These are phyloP conservation scores for Drosophila sordidapex DNA, from an alignment of 2,888 invertebrate genomes.

Conservation along the genomic window DNA sequence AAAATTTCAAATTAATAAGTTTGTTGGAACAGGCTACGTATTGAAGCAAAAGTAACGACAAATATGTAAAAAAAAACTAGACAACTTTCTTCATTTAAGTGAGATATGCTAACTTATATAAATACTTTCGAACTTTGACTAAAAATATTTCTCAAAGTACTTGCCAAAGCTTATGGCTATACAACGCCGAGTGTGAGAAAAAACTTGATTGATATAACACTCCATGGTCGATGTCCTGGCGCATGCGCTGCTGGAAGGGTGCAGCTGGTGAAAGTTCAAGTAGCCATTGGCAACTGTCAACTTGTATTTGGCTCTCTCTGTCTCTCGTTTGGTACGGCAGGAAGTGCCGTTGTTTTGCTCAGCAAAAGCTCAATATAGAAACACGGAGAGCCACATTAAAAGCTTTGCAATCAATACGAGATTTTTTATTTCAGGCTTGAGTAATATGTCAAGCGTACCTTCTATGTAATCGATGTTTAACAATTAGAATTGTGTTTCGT, in stretches of 20 bases:
- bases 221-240: slow-evolving; percentile 6
- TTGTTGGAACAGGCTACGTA: no score
- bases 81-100: background rate
- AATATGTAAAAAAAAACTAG: background rate
- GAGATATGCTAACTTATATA: background rate
- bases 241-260: slow-evolving; percentile 50
- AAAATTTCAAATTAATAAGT: no score
- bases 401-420: slow-evolving; percentile 63
- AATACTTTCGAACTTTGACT: background rate
- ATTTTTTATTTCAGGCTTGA: slow-evolving; percentile 41
- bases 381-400: slow-evolving; percentile 28
- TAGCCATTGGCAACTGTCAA: slow-evolving; percentile 52
- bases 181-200: background rate
- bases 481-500: slow-evolving; percentile 2
- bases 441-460: slow-evolving; percentile 23
- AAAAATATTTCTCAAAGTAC: background rate
- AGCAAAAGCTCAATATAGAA: slow-evolving; percentile 46
- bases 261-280: slow-evolving; percentile 32
- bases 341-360: slow-evolving; percentile 21
- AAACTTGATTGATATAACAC: slow-evolving; percentile 11
- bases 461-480: slow-evolving; percentile 17
- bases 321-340: slow-evolving; percentile 17
- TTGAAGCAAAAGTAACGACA: background rate
- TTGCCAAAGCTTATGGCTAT: slow-evolving; percentile 2
- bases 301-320: slow-evolving; percentile 12